Evolutionary conservation across 1,140 invertebrate species (phyloP).

Genomic region (Drosophila arawakana): DNA sequence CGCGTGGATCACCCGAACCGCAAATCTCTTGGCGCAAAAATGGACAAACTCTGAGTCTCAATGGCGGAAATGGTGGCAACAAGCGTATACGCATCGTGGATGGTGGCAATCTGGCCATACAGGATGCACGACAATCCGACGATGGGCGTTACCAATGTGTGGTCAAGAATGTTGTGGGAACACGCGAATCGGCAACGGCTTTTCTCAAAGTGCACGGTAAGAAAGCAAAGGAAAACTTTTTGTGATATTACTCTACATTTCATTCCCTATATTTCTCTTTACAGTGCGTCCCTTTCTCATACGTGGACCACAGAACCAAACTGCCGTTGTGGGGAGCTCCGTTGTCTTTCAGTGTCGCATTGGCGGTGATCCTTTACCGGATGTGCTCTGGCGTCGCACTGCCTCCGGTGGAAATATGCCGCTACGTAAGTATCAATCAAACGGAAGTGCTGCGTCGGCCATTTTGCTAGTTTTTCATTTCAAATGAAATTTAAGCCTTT

Average conservation of each 20-base stretch:
- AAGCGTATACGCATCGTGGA: slow-evolving; percentile 90
- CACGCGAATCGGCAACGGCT: slow-evolving; percentile 90
- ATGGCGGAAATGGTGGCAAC: slow-evolving; percentile 65
- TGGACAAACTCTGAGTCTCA: slow-evolving; percentile 90
- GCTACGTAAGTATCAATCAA: slow-evolving; percentile 85
- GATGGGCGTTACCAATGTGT: slow-evolving; percentile 94
- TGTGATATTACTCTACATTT: slow-evolving; percentile 28
- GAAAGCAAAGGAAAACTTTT: slow-evolving; percentile 46
- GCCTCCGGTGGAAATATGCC: slow-evolving; percentile 90
- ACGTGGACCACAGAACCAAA: slow-evolving; percentile 90
- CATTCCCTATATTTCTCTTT: slow-evolving; percentile 14
- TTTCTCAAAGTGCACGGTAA: slow-evolving; percentile 93
- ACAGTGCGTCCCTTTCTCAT: slow-evolving; percentile 93
- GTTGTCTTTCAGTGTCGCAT: slow-evolving; percentile 92
- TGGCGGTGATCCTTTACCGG: slow-evolving; percentile 91
- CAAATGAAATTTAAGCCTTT: slow-evolving; percentile 77
- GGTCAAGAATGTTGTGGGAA: slow-evolving; percentile 93
- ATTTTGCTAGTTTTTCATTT: slow-evolving; percentile 58
- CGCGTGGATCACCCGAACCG: slow-evolving; percentile 94
- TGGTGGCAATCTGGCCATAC: slow-evolving; percentile 92
- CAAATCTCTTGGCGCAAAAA: slow-evolving; percentile 93
- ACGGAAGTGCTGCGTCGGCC: slow-evolving; percentile 61
- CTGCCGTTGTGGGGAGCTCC: slow-evolving; percentile 89
- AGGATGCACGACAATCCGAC: slow-evolving; percentile 91
- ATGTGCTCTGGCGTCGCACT: slow-evolving; percentile 90